Conservation (phyloP, 1,140 invertebrate species). For the Nasonia giraulti region DNA sequence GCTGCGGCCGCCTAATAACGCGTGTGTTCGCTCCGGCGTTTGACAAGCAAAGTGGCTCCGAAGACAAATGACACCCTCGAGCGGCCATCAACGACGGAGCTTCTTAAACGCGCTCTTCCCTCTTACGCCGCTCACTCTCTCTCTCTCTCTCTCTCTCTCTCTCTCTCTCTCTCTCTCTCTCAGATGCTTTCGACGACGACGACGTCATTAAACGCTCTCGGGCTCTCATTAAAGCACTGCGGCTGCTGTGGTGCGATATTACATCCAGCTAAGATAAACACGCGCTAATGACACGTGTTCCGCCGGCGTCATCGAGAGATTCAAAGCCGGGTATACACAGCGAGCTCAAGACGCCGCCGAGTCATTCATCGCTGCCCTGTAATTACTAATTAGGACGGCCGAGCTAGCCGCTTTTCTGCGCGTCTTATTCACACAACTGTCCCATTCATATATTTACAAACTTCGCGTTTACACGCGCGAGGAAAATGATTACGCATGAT, state of each 20-base stretch:
- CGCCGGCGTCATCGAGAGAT: neutral
- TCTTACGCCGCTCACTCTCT: neutral
- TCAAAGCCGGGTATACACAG: neutral
- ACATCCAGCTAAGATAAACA: neutral
- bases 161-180: too few relatives aligned
- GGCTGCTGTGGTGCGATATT: neutral
- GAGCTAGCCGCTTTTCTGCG: neutral
- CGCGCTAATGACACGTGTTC: slow-evolving; percentile 27
- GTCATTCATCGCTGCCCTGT: neutral
- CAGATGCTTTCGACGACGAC: slow-evolving; percentile 18
- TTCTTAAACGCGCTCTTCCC: slow-evolving; percentile 47
- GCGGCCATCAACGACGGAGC: slow-evolving; percentile 1
- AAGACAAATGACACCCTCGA: slow-evolving; percentile 63
- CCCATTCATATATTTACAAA: neutral
- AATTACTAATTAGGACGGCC: neutral
- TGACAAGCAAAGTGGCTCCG: slow-evolving; percentile 63
- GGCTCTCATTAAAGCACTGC: neutral
- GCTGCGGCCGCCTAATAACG: slow-evolving; percentile 49
- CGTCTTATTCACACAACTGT: neutral
- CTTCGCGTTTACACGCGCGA: neutral
- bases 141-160: too few relatives aligned
- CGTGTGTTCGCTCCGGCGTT: slow-evolving; percentile 50
- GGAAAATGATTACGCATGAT: neutral
- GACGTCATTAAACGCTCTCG: slow-evolving; percentile 53
- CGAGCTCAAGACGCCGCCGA: neutral